Evolutionary conservation across 2,888 invertebrate species (phyloP).

Genomic region (Amorpha juglandis): DNA sequence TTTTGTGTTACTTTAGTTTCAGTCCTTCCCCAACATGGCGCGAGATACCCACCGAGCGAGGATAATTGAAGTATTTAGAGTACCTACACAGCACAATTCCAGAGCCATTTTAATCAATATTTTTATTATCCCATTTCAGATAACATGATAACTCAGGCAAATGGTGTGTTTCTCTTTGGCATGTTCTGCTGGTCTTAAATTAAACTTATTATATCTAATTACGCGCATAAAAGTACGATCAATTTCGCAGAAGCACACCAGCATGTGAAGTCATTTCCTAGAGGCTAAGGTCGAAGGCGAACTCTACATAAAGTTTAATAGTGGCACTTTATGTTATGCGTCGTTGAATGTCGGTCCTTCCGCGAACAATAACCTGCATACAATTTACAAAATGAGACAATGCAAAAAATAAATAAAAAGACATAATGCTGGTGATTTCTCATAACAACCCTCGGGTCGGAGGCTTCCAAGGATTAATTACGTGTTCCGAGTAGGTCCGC

Average conservation of each 20-base stretch:
- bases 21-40: slow-evolving; percentile 66
- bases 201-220: background rate
- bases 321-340: slow-evolving; percentile 47
- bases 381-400: slow-evolving; percentile 74
- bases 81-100: background rate
- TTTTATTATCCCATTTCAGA: background rate
- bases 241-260: slow-evolving; percentile 51
- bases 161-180: background rate
- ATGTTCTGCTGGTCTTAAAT: background rate
- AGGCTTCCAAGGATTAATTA: slow-evolving; percentile 84
- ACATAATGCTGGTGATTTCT: slow-evolving; percentile 77
- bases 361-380: slow-evolving; percentile 69
- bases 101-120: background rate
- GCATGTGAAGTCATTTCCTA: slow-evolving; percentile 47
- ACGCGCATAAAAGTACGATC: slow-evolving; percentile 2
- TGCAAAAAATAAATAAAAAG: slow-evolving; percentile 69
- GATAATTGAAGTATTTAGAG: slow-evolving; percentile 45
- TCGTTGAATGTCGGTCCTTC: slow-evolving; percentile 57
- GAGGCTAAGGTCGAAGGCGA: slow-evolving; percentile 62
- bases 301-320: slow-evolving; percentile 58
- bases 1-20: slow-evolving; percentile 57
- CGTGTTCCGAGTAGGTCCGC: slow-evolving; percentile 82
- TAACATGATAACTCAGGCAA: background rate
- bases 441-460: slow-evolving; percentile 79
- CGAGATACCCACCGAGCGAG: slow-evolving; percentile 47